Conservation (phyloP, 2,113 vertebrate genomes). For the Protobothrops mucrosquamatus region DNA sequence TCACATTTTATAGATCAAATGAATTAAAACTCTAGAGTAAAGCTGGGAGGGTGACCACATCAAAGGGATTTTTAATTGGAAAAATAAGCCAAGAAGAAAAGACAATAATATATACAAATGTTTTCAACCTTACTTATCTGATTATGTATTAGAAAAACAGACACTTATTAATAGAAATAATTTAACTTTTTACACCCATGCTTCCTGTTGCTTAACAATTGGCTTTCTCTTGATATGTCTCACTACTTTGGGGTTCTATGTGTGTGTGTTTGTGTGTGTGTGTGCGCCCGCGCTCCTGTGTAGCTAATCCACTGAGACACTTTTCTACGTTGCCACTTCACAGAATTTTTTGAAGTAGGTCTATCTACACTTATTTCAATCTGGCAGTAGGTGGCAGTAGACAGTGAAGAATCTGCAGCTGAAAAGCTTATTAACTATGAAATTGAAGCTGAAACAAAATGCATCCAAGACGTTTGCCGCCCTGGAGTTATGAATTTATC, state of each 20-base stretch:
- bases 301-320: conserved; percentile 43
- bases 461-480: conserved; percentile 47
- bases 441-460: conserved; percentile 40
- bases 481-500: conserved; percentile 46
- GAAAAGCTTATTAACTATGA: conserved; percentile 36
- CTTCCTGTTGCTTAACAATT: conserved; percentile 35
- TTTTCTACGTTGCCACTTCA: conserved; percentile 58
- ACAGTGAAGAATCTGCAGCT: conserved; percentile 59
- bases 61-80: conserved; percentile 52
- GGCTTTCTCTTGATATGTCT: conserved; percentile 39
- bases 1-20: conserved; percentile 55
- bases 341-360: conserved; percentile 58
- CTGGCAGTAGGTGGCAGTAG: conserved; percentile 72
- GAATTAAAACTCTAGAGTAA: conserved; percentile 37
- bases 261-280: not conserved
- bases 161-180: conserved; percentile 44
- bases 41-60: conserved; percentile 11
- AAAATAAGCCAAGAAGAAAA: conserved; percentile 45
- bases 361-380: conserved; percentile 63
- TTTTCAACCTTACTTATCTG: conserved; percentile 27
- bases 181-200: conserved; percentile 42
- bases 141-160: conserved; percentile 39
- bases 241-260: not conserved
- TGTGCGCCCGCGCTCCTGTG: not conserved
- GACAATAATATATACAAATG: conserved; percentile 43